Evolutionary conservation across 2,888 invertebrate species (phyloP).

Genomic region (Hirtodrosophila trivittata): DNA sequence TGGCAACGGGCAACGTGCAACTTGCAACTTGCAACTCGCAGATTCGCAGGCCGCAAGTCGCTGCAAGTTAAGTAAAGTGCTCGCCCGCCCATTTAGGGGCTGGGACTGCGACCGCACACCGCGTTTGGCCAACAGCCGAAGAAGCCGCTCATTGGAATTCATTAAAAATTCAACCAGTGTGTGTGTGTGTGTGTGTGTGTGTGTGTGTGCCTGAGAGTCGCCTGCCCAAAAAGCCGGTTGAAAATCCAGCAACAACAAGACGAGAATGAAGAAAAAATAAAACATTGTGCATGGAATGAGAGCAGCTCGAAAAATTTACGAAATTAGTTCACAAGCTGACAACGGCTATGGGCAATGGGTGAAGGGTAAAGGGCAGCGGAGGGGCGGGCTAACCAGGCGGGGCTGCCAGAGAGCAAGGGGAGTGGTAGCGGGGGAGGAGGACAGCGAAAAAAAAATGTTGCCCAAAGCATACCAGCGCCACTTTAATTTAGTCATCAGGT

Average conservation of each 20-base stretch:
- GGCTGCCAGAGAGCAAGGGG: too few species aligned
- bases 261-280: conserved; percentile 34
- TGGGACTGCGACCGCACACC: conserved; percentile 78
- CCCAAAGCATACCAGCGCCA: conserved; percentile 78
- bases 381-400: not conserved
- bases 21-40: conserved; percentile 3
- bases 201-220: conserved; percentile 56
- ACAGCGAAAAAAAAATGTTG: conserved; percentile 47
- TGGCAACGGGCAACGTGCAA: conserved; percentile 49
- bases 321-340: conserved; percentile 81
- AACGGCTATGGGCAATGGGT: conserved; percentile 17
- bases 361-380: not conserved
- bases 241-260: conserved; percentile 56
- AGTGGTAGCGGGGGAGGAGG: not conserved
- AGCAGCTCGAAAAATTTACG: conserved; percentile 81
- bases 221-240: conserved; percentile 80
- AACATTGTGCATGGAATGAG: conserved; percentile 78
- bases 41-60: conserved; percentile 9
- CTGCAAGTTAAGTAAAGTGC: conserved; percentile 65
- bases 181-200: conserved; percentile 31
- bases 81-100: conserved; percentile 76
- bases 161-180: conserved; percentile 78
- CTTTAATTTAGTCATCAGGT: conserved; percentile 82
- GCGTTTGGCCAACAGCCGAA: conserved; percentile 69
- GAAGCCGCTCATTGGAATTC: conserved; percentile 80